Evolutionary conservation across 2,888 invertebrate genomes (phyloP), one percentile per base, ranked within the genome.

Genomic region (Andricus curvator): DNA sequence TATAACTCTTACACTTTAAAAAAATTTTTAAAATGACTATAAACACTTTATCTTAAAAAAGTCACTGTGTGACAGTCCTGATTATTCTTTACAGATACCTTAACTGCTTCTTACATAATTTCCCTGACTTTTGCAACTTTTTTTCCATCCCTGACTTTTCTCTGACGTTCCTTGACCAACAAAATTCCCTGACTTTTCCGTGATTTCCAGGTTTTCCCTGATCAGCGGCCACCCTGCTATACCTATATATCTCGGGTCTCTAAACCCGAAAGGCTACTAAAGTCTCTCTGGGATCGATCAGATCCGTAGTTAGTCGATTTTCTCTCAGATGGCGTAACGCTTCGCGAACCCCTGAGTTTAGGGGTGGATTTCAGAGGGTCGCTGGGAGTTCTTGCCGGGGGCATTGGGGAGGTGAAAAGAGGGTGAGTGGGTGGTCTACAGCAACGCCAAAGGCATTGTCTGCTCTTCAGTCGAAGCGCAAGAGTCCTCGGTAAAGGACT

Each of bases 401-500:
- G 78, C 76, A 80, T 80, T 78, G 79, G 80, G 81, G 82, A 48
- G 82, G 70, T 84, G 83, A 51, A 8, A 51, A 62, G 84, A 83
- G 78, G 70, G 80, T 76, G 83, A 81, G 77, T 83, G 79, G 80
- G 80, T 80, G 77, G 79, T 83, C 81, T 80, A 79, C 80, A 79
- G 81, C 82, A 88, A 84, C 85, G 88, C 88, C 87, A 88, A 66
- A 84, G 85, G 82, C 84, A 83, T 84, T 83, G 83, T 65, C 64
- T 44, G 78, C 76, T 78, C 76, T 81, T 86, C 90, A 92, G 92
- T 92, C 88, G 85, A 89, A 91, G 91, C 88, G 90, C 89, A 90
- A 86, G 86, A 86, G 89, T 91, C 89, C 89, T 89, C 86, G 88
- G 88, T 88, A 85, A 89, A 90, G 91, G 91, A 91, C 90, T 84